phyloP scores from a whole-genome alignment of 2,888 invertebrate genomes.

The Syrphus vitripennis region DNA sequence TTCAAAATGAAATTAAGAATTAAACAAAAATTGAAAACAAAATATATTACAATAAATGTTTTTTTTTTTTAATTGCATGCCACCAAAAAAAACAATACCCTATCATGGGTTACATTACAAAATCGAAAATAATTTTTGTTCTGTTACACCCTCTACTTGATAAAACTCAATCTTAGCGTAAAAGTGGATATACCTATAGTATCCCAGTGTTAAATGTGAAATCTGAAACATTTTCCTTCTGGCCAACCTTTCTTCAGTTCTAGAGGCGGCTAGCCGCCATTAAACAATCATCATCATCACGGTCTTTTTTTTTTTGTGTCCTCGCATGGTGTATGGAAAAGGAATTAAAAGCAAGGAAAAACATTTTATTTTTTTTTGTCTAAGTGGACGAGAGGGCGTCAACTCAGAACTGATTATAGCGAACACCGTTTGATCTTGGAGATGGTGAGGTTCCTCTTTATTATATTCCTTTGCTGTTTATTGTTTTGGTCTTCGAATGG shows the following conservation, averaged over 20 bases:
- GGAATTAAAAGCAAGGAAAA: conserved; percentile 39
- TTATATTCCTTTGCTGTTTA: neutral
- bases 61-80: neutral
- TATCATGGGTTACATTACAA: neutral
- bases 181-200: conserved; percentile 27
- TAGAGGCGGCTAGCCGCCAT: conserved; percentile 47
- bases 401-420: conserved; percentile 63
- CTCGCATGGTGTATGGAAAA: conserved; percentile 28
- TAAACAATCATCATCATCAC: conserved; percentile 60
- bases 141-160: conserved; percentile 9
- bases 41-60: too few species aligned
- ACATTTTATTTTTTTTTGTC: neutral
- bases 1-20: too few species aligned
- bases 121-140: conserved; percentile 10
- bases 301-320: conserved; percentile 51
- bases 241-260: conserved; percentile 4
- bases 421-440: conserved; percentile 62
- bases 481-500: conserved; percentile 26
- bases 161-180: neutral
- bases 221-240: conserved; percentile 52
- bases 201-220: conserved; percentile 60
- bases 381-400: conserved; percentile 68
- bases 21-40: too few species aligned
- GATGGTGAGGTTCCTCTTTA: conserved; percentile 40
- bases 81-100: neutral